A percentile compares a stretch with the other conserved stretches of the same genome.
Evolutionary conservation across 2,888 invertebrate species (phyloP).

Genomic region (Periphyllus acericola): DNA sequence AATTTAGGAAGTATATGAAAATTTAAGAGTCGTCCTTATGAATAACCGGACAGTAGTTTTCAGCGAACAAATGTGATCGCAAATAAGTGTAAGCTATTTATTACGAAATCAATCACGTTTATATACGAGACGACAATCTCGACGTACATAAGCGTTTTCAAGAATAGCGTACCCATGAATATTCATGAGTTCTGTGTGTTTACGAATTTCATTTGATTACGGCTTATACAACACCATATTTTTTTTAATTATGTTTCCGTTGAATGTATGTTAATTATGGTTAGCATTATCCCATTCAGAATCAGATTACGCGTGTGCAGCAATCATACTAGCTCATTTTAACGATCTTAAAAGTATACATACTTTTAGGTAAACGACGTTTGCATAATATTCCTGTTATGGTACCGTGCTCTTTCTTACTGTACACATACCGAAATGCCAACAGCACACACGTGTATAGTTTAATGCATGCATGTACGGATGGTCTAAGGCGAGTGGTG

Average conservation of each 20-base stretch:
- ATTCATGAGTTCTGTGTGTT: neutral
- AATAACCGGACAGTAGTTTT: no score
- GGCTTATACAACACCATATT: neutral
- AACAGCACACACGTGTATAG: conserved; percentile 6
- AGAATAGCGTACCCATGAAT: neutral
- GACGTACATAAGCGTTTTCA: neutral
- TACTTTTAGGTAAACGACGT: conserved; percentile 35
- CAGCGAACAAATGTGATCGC: no score
- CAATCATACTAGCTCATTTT: conserved; percentile 25
- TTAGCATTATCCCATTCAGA: neutral
- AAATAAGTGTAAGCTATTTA: no score
- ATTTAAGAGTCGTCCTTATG: no score
- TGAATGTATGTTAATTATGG: neutral
- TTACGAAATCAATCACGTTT: no score
- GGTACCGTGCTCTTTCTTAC: neutral
- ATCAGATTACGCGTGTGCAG: conserved; percentile 6
- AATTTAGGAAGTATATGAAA: no score
- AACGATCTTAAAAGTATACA: neutral
- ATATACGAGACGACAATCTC: no score
- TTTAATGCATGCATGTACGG: neutral
- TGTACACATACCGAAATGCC: neutral
- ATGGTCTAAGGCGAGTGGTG: neutral
- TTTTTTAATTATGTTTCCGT: neutral
- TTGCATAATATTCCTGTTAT: conserved; percentile 44
- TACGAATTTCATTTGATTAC: conserved; percentile 3